phyloP scores from a whole-genome alignment of 2,797 vertebrate species.

The Xiphorhynchus erythropygius region DNA sequence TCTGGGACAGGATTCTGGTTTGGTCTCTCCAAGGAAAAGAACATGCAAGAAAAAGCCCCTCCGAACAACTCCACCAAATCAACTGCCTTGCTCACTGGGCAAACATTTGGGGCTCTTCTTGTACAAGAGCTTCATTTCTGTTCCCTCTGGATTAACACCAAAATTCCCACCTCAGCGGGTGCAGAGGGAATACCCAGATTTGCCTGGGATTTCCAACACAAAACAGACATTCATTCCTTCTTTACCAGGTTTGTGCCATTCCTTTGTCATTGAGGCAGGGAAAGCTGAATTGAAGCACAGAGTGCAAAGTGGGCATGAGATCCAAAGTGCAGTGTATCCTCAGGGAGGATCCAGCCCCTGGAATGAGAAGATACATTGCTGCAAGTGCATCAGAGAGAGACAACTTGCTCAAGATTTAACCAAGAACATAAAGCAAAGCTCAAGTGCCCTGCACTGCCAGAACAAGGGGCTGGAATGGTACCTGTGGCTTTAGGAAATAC shows the following conservation, averaged over 20 bases:
- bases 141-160: neutral
- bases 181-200: neutral
- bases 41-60: rapidly evolving
- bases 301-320: rapidly evolving
- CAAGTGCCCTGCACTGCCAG: neutral
- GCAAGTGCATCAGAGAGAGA: too few relatives aligned
- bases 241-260: neutral
- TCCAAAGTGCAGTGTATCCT: neutral
- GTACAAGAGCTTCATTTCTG: neutral
- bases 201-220: neutral
- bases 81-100: neutral
- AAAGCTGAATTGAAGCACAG: neutral
- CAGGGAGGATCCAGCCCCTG: neutral
- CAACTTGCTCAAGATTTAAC: neutral
- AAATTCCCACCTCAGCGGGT: neutral
- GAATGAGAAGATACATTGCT: neutral
- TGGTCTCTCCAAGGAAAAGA: neutral
- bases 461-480: neutral
- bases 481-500: neutral
- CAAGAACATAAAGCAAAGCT: neutral
- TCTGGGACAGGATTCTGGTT: neutral
- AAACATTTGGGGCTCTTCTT: neutral
- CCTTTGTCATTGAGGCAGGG: neutral
- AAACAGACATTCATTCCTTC: neutral
- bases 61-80: neutral